Conservation (phyloP, 2,113 vertebrate genomes). For the Sylvietta virens region DNA sequence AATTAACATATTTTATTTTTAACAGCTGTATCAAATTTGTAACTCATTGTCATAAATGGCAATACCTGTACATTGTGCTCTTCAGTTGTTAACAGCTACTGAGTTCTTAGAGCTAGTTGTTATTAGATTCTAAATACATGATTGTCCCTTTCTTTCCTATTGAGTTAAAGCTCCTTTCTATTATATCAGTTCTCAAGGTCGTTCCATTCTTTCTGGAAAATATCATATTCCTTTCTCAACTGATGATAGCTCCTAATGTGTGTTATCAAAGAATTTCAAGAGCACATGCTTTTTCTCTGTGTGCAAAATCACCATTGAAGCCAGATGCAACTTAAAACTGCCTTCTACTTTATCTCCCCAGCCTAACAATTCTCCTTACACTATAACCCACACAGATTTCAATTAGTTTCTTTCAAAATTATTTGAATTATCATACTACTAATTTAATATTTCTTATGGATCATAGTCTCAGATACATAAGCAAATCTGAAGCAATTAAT, state of each 20-base stretch:
- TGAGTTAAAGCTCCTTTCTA: background rate
- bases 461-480: background rate
- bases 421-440: background rate
- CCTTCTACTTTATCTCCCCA: background rate
- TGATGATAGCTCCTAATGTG: background rate
- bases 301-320: background rate
- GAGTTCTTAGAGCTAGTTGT: background rate
- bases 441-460: background rate
- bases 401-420: background rate
- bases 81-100: background rate
- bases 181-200: background rate
- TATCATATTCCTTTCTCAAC: background rate
- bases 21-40: background rate
- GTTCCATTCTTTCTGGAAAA: background rate
- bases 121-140: background rate
- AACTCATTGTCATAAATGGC: background rate
- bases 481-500: background rate
- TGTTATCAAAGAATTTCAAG: background rate
- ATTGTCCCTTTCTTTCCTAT: background rate
- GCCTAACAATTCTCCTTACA: background rate
- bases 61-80: background rate
- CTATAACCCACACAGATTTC: background rate
- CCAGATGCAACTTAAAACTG: background rate
- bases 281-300: background rate
- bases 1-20: background rate